Evolutionary conservation across 1,140 invertebrate genomes (phyloP).

Genomic region (Drosophila nigrodunni): DNA sequence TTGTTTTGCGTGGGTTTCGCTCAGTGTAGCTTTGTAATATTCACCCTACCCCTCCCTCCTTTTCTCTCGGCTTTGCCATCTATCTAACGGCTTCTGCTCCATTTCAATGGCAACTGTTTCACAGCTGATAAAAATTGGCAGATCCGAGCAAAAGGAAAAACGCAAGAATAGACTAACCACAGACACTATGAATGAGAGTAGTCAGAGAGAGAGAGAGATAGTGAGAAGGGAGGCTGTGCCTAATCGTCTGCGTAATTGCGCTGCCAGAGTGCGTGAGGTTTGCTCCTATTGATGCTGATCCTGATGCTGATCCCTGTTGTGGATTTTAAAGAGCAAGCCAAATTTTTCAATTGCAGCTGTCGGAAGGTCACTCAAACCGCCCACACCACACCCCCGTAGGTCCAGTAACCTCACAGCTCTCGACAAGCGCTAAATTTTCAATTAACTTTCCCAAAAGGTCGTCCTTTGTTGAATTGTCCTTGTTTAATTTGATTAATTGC

Average conservation of each 20-base stretch:
- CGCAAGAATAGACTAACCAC: constrained; percentile 4
- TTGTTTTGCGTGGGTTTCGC: background rate
- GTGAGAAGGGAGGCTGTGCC: constrained; percentile 49
- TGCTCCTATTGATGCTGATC: constrained; percentile 40
- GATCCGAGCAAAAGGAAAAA: constrained; percentile 49
- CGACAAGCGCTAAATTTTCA: constrained; percentile 65
- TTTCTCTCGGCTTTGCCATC: constrained; percentile 50
- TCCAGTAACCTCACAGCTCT: constrained; percentile 7
- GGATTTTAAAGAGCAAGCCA: constrained; percentile 48
- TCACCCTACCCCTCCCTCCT: constrained; percentile 27
- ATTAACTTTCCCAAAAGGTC: constrained; percentile 70
- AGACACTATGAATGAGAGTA: constrained; percentile 6
- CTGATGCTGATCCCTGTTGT: constrained; percentile 41
- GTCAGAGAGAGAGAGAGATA: background rate
- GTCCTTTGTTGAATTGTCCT: constrained; percentile 49
- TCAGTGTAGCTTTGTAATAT: constrained; percentile 6
- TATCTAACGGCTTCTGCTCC: constrained; percentile 79
- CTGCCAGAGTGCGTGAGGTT: constrained; percentile 64
- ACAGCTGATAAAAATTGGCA: constrained; percentile 80
- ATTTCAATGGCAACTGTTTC: constrained; percentile 82
- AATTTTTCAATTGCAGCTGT: constrained; percentile 65
- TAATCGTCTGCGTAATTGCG: constrained; percentile 82
- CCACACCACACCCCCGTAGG: background rate
- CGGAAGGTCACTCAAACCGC: constrained; percentile 17
- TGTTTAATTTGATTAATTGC: constrained; percentile 77